phyloP scores from a whole-genome alignment of 2,113 vertebrate species.

The Castor canadensis region DNA sequence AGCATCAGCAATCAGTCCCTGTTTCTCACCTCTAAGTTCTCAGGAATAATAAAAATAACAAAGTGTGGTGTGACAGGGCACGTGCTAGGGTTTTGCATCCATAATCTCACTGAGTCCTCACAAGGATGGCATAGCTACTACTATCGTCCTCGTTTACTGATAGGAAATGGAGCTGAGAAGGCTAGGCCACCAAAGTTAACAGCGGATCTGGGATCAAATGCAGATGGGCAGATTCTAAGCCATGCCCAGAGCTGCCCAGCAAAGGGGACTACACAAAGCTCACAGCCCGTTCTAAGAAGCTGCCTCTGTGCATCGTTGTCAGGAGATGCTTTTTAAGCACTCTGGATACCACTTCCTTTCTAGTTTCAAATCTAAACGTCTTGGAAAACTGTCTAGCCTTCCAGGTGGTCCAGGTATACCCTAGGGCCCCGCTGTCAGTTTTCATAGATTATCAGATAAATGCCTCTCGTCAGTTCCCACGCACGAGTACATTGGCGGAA shows the following conservation, averaged over 20 bases:
- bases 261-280: rapidly evolving
- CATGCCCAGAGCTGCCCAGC: neutral
- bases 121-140: neutral
- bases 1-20: neutral
- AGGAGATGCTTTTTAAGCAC: neutral
- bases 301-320: too few species aligned
- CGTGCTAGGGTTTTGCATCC: neutral
- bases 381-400: neutral
- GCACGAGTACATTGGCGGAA: rapidly evolving
- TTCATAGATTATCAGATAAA: rapidly evolving
- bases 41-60: neutral
- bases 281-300: neutral
- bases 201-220: rapidly evolving
- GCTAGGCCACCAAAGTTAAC: neutral
- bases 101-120: neutral
- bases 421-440: neutral
- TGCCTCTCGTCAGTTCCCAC: neutral
- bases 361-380: neutral
- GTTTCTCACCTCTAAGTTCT: neutral
- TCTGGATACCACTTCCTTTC: neutral
- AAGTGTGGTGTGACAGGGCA: neutral
- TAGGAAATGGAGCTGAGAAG: neutral
- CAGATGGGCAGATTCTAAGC: neutral
- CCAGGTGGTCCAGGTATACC: neutral
- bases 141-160: neutral